These are phyloP conservation scores for Neuroscelio doddi DNA, from an alignment of 2,888 invertebrate genomes.

Conservation along the genomic window DNA sequence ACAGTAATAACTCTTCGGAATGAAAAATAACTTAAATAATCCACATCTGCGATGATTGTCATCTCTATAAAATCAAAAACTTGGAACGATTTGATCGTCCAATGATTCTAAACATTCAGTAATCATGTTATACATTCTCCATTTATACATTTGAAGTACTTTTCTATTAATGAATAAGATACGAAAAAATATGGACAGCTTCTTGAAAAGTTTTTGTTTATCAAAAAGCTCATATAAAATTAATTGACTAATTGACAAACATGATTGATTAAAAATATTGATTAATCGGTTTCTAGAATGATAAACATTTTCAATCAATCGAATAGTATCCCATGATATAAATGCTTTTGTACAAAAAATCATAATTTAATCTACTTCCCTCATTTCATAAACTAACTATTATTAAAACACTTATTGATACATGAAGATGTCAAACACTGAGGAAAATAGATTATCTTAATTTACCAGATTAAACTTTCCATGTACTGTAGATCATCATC, in stretches of 20 bases:
- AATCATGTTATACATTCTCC: background rate
- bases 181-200: conserved; percentile 1
- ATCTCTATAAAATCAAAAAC: conserved; percentile 55
- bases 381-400: too few species aligned
- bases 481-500: conserved; percentile 2
- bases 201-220: background rate
- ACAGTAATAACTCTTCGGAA: conserved; percentile 8
- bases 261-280: background rate
- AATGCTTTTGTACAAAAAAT: background rate
- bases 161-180: background rate
- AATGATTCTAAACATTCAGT: conserved; percentile 32
- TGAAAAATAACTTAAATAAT: conserved; percentile 22
- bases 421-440: too few species aligned
- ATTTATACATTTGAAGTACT: background rate
- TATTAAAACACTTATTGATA: too few species aligned
- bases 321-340: background rate
- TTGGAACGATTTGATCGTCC: conserved; percentile 51
- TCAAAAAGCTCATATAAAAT: conserved; percentile 2
- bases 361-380: too few species aligned
- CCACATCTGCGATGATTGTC: conserved; percentile 62
- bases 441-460: background rate
- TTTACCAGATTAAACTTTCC: background rate
- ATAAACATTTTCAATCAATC: background rate
- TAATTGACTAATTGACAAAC: conserved; percentile 1
- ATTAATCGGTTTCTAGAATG: background rate